phyloP scores from a whole-genome alignment of 1,140 invertebrate genomes.

The Dufourea novaeangliae region DNA sequence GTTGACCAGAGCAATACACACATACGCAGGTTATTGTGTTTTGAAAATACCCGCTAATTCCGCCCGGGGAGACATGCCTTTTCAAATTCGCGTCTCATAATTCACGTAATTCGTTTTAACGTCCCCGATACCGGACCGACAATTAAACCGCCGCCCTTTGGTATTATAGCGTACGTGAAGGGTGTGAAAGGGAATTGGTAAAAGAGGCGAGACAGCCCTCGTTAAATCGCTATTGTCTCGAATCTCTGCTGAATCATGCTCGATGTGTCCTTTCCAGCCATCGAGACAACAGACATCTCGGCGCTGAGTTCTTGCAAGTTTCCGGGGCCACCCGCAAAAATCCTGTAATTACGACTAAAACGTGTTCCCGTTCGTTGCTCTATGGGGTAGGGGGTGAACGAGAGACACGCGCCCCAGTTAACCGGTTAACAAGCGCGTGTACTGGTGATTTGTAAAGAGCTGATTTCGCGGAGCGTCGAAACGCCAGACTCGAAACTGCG shows the following conservation, averaged over 20 bases:
- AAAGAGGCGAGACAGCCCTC: background rate
- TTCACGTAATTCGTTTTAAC: background rate
- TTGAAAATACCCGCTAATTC: background rate
- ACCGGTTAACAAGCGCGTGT: constrained; percentile 16
- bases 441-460: constrained; percentile 40
- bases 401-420: constrained; percentile 19
- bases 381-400: background rate
- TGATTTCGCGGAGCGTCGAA: constrained; percentile 1
- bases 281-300: background rate
- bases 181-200: background rate
- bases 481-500: background rate
- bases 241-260: background rate
- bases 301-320: background rate
- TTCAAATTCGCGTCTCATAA: background rate
- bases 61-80: background rate
- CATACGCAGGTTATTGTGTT: background rate
- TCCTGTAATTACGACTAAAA: constrained; percentile 4
- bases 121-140: background rate
- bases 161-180: too few relatives aligned
- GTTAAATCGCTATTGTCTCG: background rate
- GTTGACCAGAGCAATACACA: too few relatives aligned
- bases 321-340: background rate
- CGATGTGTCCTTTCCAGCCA: background rate
- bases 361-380: background rate
- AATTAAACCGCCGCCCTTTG: too few relatives aligned